Evolutionary conservation across 2,113 vertebrate species (phyloP), one percentile per base, ranked within the genome.

Genomic region (Aptenodytes forsteri): DNA sequence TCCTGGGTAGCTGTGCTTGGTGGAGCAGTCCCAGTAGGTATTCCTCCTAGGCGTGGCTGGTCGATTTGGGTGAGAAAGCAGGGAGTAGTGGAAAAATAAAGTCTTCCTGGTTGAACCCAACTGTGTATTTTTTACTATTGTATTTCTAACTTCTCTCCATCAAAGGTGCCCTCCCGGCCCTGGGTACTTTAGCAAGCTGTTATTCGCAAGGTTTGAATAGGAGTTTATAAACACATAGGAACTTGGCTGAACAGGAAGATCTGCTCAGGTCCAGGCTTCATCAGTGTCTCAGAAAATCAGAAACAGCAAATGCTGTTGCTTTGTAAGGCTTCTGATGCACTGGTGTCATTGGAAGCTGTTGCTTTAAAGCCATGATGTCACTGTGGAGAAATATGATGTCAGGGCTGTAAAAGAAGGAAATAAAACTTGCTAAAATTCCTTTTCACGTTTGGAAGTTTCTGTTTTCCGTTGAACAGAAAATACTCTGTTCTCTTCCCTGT

Each of bases 331-430:
- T 96, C 87, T 93, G 94, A 96, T 92, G 81, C 87, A 52, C 46
- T 75, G 65, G n/a, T 75, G 54, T 70, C 59, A 36, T 32, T 95
- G 83, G 92, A 92, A 89, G 75, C 44, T 83, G 90, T 26, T 42
- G 50, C 90, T 96, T 97, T 95, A 96, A 97, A 98, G 64, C 87
- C 38, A 82, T 98, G 98, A 98, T 95, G 95, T 98, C 98, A 98
- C 66, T 26, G 7, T 61, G 50, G 61, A 93, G 95, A 90, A 96
- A 94, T 94, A 96, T 97, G 98, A 98, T 97, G 98, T 98, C 97
- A 98, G 91, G 80, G 58, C 81, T 96, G 66, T 98, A 97, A 98
- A 98, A 97, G 42, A 92, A 59, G 70, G 52, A 81, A 92, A 95
- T 94, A 98, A 97, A 95, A 78, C 89, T 94, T 87, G 92, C 92